Evolutionary conservation across 2,797 vertebrate species (phyloP).

Genomic region (Scomberomorus guttatus): DNA sequence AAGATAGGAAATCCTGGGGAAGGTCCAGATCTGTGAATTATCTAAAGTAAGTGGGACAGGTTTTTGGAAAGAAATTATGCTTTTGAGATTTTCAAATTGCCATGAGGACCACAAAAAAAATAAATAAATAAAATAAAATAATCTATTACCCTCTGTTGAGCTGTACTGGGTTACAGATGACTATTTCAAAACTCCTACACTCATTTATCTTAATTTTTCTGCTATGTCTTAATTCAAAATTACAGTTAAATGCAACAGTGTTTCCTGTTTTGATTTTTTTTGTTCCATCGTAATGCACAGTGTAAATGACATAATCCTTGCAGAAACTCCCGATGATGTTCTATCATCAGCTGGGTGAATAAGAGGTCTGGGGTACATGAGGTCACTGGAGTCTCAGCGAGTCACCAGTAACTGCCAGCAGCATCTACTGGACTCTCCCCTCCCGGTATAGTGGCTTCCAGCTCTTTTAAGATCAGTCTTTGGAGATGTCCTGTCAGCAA

Average conservation of each 20-base stretch:
- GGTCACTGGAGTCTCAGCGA: slow-evolving; percentile 49
- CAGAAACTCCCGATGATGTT: slow-evolving; percentile 19
- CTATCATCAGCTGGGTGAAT: slow-evolving; percentile 44
- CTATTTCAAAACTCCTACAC: background rate
- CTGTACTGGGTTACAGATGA: background rate
- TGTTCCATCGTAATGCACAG: slow-evolving; percentile 16
- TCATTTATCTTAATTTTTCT: background rate
- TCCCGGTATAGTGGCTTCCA: slow-evolving; percentile 53
- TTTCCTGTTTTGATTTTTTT: slow-evolving; percentile 20
- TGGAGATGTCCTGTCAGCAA: slow-evolving; percentile 65
- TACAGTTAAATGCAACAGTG: background rate
- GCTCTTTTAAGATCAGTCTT: slow-evolving; percentile 71
- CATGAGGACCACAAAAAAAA: background rate
- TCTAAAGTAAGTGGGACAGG: background rate
- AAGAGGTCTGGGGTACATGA: slow-evolving; percentile 42
- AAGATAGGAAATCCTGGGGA: background rate
- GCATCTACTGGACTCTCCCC: slow-evolving; percentile 50
- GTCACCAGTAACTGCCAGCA: slow-evolving; percentile 52
- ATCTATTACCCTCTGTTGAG: background rate
- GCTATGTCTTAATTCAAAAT: background rate
- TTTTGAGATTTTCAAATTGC: background rate
- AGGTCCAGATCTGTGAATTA: background rate
- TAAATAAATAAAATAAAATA: background rate
- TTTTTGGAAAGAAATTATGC: background rate
- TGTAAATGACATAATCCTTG: slow-evolving; percentile 21